Conservation (phyloP, 2,888 invertebrate genomes). For the Coleophora deauratella region DNA sequence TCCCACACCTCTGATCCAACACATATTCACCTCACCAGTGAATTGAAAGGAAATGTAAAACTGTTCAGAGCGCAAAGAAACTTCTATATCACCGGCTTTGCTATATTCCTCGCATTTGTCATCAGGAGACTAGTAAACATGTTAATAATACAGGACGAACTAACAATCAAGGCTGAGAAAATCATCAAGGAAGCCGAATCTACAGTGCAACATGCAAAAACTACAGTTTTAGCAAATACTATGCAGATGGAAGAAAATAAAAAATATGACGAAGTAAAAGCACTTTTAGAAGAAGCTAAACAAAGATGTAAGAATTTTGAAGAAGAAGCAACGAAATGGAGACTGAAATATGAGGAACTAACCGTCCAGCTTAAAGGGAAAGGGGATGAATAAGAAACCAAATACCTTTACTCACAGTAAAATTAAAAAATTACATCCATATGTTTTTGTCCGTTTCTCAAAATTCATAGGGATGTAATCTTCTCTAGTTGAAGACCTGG, state of each 20-base stretch:
- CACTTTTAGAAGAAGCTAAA: constrained; percentile 32
- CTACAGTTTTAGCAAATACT: constrained; percentile 33
- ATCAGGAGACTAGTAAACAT: constrained; percentile 77
- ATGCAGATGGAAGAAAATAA: constrained; percentile 26
- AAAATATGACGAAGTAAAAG: constrained; percentile 26
- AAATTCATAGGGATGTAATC: too few relatives aligned
- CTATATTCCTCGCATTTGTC: constrained; percentile 81
- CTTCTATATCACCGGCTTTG: constrained; percentile 86
- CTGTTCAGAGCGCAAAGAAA: constrained; percentile 86
- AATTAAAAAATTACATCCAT: too few relatives aligned
- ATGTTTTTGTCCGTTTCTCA: too few relatives aligned
- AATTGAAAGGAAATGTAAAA: constrained; percentile 80
- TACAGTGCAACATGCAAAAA: constrained; percentile 65
- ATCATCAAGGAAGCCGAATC: constrained; percentile 80
- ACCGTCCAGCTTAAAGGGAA: constrained; percentile 12
- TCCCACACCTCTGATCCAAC: constrained; percentile 55
- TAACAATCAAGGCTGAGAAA: constrained; percentile 76
- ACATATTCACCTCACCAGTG: constrained; percentile 69
- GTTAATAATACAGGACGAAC: constrained; percentile 76
- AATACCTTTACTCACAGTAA: too few relatives aligned
- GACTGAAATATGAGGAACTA: constrained; percentile 37
- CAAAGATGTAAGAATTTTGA: constrained; percentile 29
- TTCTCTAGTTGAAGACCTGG: too few relatives aligned
- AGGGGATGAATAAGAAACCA: constrained; percentile 26
- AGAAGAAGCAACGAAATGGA: constrained; percentile 40